These are phyloP conservation scores for Myotis yumanensis DNA, from an alignment of 2,113 vertebrate species.

Conservation along the genomic window DNA sequence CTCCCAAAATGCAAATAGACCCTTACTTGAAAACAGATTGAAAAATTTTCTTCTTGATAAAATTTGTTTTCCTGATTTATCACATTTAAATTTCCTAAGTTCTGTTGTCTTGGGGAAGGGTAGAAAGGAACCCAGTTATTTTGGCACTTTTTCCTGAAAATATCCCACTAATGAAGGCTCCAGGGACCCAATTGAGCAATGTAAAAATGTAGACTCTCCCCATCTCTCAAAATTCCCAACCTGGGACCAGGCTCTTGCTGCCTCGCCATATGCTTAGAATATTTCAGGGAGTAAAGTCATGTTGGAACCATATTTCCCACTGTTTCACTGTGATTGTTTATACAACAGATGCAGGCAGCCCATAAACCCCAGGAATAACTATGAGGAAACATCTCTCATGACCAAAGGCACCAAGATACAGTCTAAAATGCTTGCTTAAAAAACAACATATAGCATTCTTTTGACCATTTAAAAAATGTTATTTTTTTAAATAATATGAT, in stretches of 20 bases:
- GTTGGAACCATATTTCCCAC: slow-evolving; percentile 61
- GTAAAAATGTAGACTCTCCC: background rate
- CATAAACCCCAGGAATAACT: background rate
- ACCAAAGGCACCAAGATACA: background rate
- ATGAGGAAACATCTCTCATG: background rate
- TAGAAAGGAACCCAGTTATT: background rate
- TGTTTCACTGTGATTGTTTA: slow-evolving; percentile 69
- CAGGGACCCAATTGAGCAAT: background rate
- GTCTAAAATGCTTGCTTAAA: background rate
- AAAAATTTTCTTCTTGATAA: slow-evolving; percentile 59
- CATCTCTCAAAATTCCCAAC: slow-evolving; percentile 54
- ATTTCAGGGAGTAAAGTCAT: slow-evolving; percentile 52
- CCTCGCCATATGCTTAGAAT: slow-evolving; percentile 63
- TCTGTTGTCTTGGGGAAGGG: background rate
- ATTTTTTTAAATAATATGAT: background rate
- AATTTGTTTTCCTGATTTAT: slow-evolving; percentile 40
- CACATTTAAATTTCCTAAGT: slow-evolving; percentile 30
- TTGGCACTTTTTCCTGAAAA: slow-evolving; percentile 59
- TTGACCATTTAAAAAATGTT: background rate
- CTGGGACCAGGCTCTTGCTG: background rate
- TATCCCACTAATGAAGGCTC: slow-evolving; percentile 60
- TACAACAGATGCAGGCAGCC: background rate
- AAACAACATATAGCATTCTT: background rate
- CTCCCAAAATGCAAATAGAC: background rate
- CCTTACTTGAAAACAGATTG: slow-evolving; percentile 56